These are phyloP conservation scores for Drosophila fulvimacula DNA, from an alignment of 2,888 invertebrate genomes.

Conservation along the genomic window DNA sequence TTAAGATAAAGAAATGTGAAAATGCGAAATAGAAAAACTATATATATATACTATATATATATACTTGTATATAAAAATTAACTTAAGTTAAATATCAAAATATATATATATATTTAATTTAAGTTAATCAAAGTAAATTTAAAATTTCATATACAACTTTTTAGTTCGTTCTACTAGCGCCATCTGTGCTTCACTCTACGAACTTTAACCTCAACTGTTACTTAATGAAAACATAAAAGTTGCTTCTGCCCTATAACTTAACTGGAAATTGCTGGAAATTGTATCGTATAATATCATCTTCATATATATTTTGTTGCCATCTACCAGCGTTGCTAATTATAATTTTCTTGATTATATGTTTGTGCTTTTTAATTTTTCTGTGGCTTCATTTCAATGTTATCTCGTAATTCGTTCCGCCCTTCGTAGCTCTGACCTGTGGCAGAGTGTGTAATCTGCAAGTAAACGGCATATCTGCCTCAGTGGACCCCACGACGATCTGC, in stretches of 20 bases:
- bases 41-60: no score
- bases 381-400: conserved; percentile 3
- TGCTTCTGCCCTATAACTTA: not conserved
- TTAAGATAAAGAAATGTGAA: not conserved
- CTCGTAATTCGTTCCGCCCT: conserved; percentile 8
- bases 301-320: not conserved
- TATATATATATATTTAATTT: not conserved
- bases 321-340: conserved; percentile 1
- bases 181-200: no score
- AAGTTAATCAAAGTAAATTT: not conserved
- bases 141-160: not conserved
- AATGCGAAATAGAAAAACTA: not conserved
- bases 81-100: not conserved
- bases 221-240: not conserved
- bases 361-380: not conserved
- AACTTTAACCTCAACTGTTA: no score
- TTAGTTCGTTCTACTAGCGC: no score
- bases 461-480: conserved; percentile 27
- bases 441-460: conserved; percentile 40
- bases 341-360: not conserved
- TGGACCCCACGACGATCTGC: conserved; percentile 12
- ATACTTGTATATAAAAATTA: no score
- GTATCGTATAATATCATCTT: not conserved
- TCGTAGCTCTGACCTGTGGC: conserved; percentile 41
- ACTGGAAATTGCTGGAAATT: not conserved